Conservation (phyloP, 2,888 invertebrate species). For the Ichneumoninae sp. region DNA sequence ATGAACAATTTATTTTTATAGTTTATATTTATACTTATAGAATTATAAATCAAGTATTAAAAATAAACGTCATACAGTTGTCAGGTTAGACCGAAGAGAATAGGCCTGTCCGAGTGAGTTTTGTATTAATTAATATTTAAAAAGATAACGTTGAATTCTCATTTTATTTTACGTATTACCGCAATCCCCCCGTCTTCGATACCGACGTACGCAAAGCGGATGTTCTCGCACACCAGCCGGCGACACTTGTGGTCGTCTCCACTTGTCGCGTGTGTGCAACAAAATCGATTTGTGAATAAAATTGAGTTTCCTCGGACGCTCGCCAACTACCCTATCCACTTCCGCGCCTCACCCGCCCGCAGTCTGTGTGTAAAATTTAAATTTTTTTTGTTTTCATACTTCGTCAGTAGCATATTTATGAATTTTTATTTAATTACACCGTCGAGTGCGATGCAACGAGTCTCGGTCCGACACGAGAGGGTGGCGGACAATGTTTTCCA, state of each 20-base stretch:
- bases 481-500: neutral
- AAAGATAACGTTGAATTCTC: neutral
- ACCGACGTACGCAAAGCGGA: conserved; percentile 12
- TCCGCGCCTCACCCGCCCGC: conserved; percentile 8
- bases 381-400: conserved; percentile 11
- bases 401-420: conserved; percentile 50
- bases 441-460: conserved; percentile 3
- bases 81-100: neutral
- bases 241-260: conserved; percentile 21
- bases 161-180: conserved; percentile 8
- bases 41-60: neutral
- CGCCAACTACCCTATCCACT: conserved; percentile 5
- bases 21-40: too few species aligned
- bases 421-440: conserved; percentile 57
- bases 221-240: conserved; percentile 5
- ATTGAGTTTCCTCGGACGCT: conserved; percentile 52
- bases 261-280: conserved; percentile 5
- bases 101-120: neutral
- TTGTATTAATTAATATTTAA: conserved; percentile 6
- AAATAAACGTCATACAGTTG: neutral
- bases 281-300: conserved; percentile 60
- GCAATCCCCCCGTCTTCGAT: conserved; percentile 7
- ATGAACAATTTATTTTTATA: too few species aligned
- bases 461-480: neutral
- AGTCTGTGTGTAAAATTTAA: conserved; percentile 30